Conservation (phyloP, 2,797 vertebrate genomes). For the Spizella passerina region DNA sequence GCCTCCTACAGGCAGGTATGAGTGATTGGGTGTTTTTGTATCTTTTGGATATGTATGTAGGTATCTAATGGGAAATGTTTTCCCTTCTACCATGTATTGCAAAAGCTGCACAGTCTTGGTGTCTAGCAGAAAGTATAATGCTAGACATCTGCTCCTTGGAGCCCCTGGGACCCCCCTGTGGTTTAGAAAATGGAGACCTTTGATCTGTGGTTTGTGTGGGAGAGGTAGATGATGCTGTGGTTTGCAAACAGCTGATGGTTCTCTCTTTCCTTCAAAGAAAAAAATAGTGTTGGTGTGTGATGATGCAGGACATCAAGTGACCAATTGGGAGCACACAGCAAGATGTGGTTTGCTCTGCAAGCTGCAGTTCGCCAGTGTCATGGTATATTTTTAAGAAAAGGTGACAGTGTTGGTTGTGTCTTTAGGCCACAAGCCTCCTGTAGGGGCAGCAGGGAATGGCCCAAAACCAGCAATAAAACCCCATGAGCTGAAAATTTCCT, state of each 20-base stretch:
- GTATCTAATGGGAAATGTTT: neutral
- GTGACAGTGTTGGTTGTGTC: neutral
- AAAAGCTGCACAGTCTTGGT: neutral
- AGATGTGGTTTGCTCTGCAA: neutral
- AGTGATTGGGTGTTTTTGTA: neutral
- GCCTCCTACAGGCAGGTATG: neutral
- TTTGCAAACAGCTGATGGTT: slow-evolving; percentile 15
- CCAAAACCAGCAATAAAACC: neutral
- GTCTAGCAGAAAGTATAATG: neutral
- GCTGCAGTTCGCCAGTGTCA: neutral
- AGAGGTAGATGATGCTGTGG: slow-evolving; percentile 17
- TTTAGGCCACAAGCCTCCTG: neutral
- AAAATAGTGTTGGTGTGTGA: neutral
- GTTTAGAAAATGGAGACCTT: slow-evolving; percentile 32
- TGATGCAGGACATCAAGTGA: neutral
- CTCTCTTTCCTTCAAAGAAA: neutral
- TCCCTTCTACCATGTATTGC: neutral
- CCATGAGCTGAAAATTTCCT: neutral
- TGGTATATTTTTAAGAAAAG: neutral
- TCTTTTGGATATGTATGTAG: neutral
- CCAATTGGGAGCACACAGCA: neutral
- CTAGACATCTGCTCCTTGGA: neutral
- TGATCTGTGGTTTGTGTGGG: slow-evolving; percentile 57
- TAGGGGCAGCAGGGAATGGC: neutral
- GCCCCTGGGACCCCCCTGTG: neutral